Conservation (phyloP, 2,888 invertebrate genomes). For the Strigamia crassipes region DNA sequence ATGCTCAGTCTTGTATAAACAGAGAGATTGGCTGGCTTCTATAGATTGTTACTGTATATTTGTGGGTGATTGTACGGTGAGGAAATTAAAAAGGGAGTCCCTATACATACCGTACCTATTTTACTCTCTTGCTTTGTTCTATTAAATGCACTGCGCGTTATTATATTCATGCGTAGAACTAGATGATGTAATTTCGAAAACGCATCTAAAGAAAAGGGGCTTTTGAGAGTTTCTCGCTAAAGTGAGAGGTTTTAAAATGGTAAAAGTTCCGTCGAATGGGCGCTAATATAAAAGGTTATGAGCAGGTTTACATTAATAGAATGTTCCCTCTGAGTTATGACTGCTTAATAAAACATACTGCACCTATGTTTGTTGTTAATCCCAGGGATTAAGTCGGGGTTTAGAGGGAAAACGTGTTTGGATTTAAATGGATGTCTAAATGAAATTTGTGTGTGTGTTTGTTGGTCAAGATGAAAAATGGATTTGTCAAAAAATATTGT, state of each 20-base stretch:
- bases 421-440: background rate
- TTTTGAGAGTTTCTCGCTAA: background rate
- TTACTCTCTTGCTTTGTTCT: constrained; percentile 19
- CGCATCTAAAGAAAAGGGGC: background rate
- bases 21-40: constrained; percentile 35
- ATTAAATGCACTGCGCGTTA: background rate
- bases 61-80: constrained; percentile 1
- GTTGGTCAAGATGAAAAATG: constrained; percentile 21
- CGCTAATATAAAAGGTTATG: background rate
- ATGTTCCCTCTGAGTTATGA: background rate
- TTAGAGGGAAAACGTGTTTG: background rate
- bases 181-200: constrained; percentile 13
- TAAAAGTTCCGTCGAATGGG: background rate
- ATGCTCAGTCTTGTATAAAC: constrained; percentile 38
- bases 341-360: constrained; percentile 1
- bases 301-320: background rate
- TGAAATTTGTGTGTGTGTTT: background rate
- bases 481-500: background rate
- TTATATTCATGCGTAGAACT: constrained; percentile 14
- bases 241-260: background rate
- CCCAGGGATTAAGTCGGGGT: background rate
- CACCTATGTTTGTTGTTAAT: background rate
- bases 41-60: constrained; percentile 30
- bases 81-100: constrained; percentile 15
- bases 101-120: background rate